Conservation (phyloP, 2,797 vertebrate species). For the Trachops cirrhosus region DNA sequence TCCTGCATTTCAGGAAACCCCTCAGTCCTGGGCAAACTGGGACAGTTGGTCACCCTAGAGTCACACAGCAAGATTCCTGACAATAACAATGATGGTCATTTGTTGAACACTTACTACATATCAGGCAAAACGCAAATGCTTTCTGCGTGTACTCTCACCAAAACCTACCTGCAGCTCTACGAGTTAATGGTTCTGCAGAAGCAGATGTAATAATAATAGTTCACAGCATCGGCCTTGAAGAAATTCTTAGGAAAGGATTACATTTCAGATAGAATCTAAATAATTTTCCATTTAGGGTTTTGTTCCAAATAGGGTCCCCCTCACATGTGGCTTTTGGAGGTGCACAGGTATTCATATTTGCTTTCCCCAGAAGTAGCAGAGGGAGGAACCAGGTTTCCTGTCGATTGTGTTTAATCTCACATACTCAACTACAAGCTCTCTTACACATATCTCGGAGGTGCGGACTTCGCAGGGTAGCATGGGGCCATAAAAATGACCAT, state of each 20-base stretch:
- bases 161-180: not conserved
- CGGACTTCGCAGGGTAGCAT: not conserved
- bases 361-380: slow-evolving; percentile 61
- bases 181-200: not conserved
- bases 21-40: not conserved
- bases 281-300: slow-evolving; percentile 18
- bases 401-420: slow-evolving; percentile 28
- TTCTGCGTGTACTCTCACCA: not conserved
- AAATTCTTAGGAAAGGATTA: slow-evolving; percentile 24
- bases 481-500: not conserved
- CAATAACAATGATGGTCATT: not conserved
- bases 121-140: not conserved
- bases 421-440: not conserved
- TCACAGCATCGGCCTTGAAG: not conserved
- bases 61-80: not conserved
- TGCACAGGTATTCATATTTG: slow-evolving; percentile 44
- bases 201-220: not conserved
- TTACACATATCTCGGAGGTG: not conserved
- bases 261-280: not conserved
- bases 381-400: slow-evolving; percentile 58
- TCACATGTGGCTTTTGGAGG: slow-evolving; percentile 32
- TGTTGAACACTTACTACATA: not conserved
- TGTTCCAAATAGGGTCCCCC: not conserved
- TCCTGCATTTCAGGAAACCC: not conserved
- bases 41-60: not conserved